Base-by-base conservation (phyloP, 2,113 vertebrate genomes). In the Prochilodus magdalenae region DNA sequence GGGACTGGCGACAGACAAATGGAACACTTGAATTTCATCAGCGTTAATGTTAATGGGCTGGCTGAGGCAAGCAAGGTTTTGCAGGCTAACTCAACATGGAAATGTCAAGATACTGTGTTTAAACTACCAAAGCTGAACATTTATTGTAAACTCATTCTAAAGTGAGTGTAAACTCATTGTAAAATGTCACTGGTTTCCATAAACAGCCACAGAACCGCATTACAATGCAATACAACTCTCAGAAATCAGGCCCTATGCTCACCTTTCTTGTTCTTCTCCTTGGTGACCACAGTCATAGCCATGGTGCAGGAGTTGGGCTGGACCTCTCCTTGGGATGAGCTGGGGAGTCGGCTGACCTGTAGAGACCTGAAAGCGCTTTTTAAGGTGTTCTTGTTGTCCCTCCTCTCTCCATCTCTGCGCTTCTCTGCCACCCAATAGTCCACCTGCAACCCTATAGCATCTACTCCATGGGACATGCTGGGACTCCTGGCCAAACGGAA, bases 201-300 rank as follows among this genome's bases (percentile, higher is more conserved):
- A 36, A 36, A 36, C 6, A 36, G 33, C 33, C 3, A 3, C 6
- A 36, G 33, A 53, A 12, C n/a, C n/a, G n/a, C n/a, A n/a, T n/a
- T 53, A 18, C 51, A 6, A 7, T 24, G 20, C 12, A 20, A 44
- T 3, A 60, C 11, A 47, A 72, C 30, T 1, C 0, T 7, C 29
- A 67, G 1, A 67, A 26, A 16, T 1, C 24, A 18, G 12, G 7
- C 26, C 70, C 15, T 8, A 24, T 33, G 1, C 85, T 88, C 67
- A 92, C 95, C 94, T 90, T 95, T 95, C 87, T 95, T 95, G 86
- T 95, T 95, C 85, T 94, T 94, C 83, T 95, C 95, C 85, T 94
- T 94, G 87, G 94, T 95, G 79, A 95, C 95, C 18, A 95, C 94
- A 0, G 94, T 95, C 93, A 95, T 94, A 22, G 93, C 91, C 95